A percentile compares a stretch with the other conserved stretches of the same genome.
phyloP scores from a whole-genome alignment of 1,140 invertebrate species.

The Lepidurus apus region DNA sequence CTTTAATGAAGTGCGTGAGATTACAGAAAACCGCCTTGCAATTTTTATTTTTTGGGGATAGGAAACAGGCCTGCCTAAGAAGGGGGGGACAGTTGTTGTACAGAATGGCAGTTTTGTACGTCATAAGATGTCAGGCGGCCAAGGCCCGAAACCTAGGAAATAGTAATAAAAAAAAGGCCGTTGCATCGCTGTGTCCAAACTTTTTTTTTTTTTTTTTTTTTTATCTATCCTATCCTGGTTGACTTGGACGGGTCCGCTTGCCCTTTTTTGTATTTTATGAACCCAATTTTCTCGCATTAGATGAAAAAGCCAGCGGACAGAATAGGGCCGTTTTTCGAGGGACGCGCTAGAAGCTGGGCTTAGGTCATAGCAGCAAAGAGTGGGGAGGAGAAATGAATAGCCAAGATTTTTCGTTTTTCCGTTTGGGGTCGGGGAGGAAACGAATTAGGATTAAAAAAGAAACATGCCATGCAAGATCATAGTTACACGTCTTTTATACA shows the following conservation, averaged over 20 bases:
- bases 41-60: neutral
- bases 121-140: neutral
- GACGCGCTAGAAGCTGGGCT: neutral
- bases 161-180: neutral
- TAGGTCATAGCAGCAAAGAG: neutral
- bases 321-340: neutral
- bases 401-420: neutral
- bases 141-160: neutral
- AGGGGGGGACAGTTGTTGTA: neutral
- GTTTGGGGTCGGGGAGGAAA: neutral
- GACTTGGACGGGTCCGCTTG: neutral
- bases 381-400: neutral
- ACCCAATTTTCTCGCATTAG: constrained; percentile 21
- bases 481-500: neutral
- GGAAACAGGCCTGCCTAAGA: neutral
- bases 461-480: neutral
- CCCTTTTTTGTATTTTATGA: neutral
- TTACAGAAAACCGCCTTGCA: neutral
- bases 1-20: too few species aligned
- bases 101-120: neutral
- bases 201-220: neutral
- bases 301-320: constrained; percentile 11
- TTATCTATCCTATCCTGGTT: neutral
- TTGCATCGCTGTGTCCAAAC: neutral
- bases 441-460: neutral